These are phyloP conservation scores for Dendropsophus ebraccatus DNA, from an alignment of 2,113 vertebrate species.

Conservation along the genomic window DNA sequence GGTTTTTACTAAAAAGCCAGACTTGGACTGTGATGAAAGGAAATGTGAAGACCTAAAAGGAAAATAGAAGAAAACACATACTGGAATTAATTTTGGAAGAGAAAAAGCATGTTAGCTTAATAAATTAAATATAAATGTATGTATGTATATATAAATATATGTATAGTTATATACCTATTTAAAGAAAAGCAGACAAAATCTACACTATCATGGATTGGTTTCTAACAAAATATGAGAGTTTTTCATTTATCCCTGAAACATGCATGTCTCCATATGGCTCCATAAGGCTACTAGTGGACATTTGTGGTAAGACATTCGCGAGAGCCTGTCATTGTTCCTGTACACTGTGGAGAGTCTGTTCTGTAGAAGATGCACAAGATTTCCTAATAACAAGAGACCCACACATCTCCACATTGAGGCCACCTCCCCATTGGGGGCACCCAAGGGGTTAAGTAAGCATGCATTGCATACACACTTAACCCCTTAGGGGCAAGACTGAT, in stretches of 20 bases:
- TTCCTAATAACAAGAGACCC: constrained; percentile 34
- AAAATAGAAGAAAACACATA: constrained; percentile 32
- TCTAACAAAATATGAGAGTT: constrained; percentile 22
- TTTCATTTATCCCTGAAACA: neutral
- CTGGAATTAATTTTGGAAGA: constrained; percentile 57
- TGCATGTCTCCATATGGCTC: constrained; percentile 29
- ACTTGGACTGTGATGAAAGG: neutral
- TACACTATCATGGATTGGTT: constrained; percentile 29
- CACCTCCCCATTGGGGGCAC: neutral
- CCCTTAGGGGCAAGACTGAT: too few species aligned
- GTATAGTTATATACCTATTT: constrained; percentile 60
- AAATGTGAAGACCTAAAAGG: neutral
- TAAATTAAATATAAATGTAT: constrained; percentile 54
- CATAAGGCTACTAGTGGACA: constrained; percentile 2
- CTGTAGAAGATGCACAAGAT: constrained; percentile 56
- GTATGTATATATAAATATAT: constrained; percentile 53
- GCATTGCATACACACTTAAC: too few species aligned
- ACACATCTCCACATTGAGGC: constrained; percentile 42
- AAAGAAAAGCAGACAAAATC: constrained; percentile 21
- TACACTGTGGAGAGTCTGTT: constrained; percentile 43
- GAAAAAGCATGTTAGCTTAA: constrained; percentile 57
- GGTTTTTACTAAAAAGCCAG: constrained; percentile 3
- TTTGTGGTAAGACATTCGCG: neutral
- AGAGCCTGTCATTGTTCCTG: constrained; percentile 5
- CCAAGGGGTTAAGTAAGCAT: too few species aligned